Base-by-base conservation (phyloP, 2,888 invertebrate species). In the Augochlorella aurata region DNA sequence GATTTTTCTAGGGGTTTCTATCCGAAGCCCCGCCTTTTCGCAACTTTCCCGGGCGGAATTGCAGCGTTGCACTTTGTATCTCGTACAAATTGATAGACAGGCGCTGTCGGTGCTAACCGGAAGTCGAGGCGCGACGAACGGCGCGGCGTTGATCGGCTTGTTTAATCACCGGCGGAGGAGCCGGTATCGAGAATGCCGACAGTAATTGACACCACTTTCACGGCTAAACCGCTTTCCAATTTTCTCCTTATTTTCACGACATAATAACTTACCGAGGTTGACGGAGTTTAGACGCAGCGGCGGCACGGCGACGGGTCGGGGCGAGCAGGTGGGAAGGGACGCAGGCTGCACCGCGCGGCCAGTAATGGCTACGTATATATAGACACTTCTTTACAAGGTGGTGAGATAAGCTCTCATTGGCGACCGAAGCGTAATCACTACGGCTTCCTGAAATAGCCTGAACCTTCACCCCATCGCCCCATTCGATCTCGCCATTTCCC, bases 171-270 rank as follows among this genome's bases (percentile, higher is more conserved):
- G 10, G 58, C 67, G 21, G 29, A 29, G 49, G 16, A 65, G 14
- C 12, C 70, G 74, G 67, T 81, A 83, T 74, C 87, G 77, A 66
- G 73, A 63, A 72, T 71, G 78, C 54, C 47, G 69, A 63, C 78
- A 61, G 77, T 89, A 89, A 88, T 88, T 84, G 89, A 85, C 88
- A 88, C 81, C 87, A 72, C 85, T 89, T 85, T 83, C 83, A 84
- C 80, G 84, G 82, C 65, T 86, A 88, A 83, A 89, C 82, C 84
- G 83, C 80, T 87, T 83, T 86, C 82, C 86, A 89, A 89, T 89
- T 89, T 89, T 89, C 89, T 82, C 85, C 89, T 88, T 88, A 88
- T 88, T 89, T 87, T 87, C 84, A 82, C 83, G 81, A 75, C 77
- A 82, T 89, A 86, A 89, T 89, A 89, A 87, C 84, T 87, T 88